Base-by-base conservation (phyloP, 2,797 vertebrate genomes). In the Pangasius mekongensis region DNA sequence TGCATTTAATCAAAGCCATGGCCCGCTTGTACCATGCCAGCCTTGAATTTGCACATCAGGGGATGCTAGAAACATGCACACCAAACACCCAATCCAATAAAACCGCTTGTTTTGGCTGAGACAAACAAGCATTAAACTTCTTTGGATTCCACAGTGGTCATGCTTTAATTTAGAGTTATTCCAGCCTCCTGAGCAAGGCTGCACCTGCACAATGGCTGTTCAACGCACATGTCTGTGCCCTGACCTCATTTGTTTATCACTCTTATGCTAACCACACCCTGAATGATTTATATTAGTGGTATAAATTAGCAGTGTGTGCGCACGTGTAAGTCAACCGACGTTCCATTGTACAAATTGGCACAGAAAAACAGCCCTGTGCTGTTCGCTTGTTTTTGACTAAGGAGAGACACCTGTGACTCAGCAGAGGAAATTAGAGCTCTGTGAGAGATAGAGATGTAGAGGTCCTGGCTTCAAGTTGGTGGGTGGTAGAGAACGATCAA, bases 161-260 rank as follows among this genome's bases (percentile, higher is more conserved):
- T 93, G 93, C 91, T 96, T 93, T 94, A 93, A 93, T 93, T 92
- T 86, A 76, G 91, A 93, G 91, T 87, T 93, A 92, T 94, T 94
- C 89, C 80, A 47, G 88, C 91, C 84, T 88, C 87, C 84, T 80
- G 85, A 91, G 89, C 85, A 49, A 84, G 73, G 58, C 91, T 94
- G 95, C 95, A 97, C 96, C 96, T 97, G 96, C 94, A 92, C 89
- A 91, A 92, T 88, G 90, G 92, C 93, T 91, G 93, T 91, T 91
- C 91, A 92, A 93, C 93, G 92, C 85, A 93, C 92, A 93, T 94
- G 88, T 94, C 94, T 96, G 91, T 83, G 87, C 92, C 93, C 92
- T 95, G 94, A 96, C 95, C 93, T 89, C 94, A 95, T 96, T 94
- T 95, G 95, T 95, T 96, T 95, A 93, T 94, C 90, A 92, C 93